Evolutionary conservation across 1,140 invertebrate genomes (phyloP).

Genomic region (Cryptotermes secundus): DNA sequence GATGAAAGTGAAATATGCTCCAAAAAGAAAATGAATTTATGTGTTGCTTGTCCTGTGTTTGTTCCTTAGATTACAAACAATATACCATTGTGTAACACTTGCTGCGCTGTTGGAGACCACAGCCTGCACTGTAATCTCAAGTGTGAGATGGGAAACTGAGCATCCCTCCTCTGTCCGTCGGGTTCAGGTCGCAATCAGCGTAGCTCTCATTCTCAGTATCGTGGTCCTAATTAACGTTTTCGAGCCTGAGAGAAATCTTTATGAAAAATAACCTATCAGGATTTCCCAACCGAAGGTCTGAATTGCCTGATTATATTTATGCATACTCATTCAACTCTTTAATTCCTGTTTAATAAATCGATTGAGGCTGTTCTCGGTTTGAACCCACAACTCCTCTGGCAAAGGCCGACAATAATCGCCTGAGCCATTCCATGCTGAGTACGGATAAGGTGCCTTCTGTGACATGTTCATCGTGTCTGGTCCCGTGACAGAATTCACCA

Average conservation of each 20-base stretch:
- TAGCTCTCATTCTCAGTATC: neutral
- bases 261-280: no score
- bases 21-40: conserved; percentile 14
- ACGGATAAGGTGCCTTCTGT: no score
- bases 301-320: no score
- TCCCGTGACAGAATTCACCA: no score
- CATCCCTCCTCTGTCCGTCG: neutral
- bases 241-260: neutral
- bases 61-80: neutral
- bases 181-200: neutral
- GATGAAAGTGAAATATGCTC: neutral
- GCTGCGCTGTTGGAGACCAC: neutral
- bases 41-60: neutral
- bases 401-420: no score
- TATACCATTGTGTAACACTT: neutral
- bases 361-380: no score
- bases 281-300: no score
- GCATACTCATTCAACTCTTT: no score
- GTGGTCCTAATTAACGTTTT: neutral
- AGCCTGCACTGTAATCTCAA: neutral
- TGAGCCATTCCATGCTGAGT: no score
- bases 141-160: neutral
- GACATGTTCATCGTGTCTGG: no score
- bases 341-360: no score
- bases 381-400: no score